Base-by-base conservation (phyloP, 1,140 invertebrate species). In the Prorops nasuta region DNA sequence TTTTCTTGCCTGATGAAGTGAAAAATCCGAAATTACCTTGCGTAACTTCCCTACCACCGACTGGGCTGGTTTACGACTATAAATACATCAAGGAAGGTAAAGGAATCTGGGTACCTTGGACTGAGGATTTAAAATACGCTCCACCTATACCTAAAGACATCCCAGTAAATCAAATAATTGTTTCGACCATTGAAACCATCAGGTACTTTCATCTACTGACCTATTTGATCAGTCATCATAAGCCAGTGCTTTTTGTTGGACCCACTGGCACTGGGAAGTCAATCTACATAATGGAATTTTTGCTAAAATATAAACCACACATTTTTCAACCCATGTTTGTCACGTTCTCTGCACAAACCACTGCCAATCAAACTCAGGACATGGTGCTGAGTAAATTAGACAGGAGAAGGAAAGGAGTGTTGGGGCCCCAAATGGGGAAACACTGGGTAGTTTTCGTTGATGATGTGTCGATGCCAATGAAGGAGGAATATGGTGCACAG, bases 361-460 rank as follows among this genome's bases (percentile, higher is more conserved):
- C 89, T 16, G 92, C 94, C n/a, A 95, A 93, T 79, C 90, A 94
- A 73, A 94, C 92, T 0, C 95, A 98, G 78, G 92, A 96, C 67
- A 94, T 96, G 36, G 93, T 98, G 42, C 97, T 98, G 92, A 88
- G 86, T 19, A 97, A 96, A 76, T 76, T 98, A 57, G 93, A 96
- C 67, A 96, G 95, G 72, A 80, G 94, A 49, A 83, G 88, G 52
- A 97, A 97, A 82, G 94, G 83, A 15, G 18, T 62, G 0, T 58
- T 51, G 9, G 56, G 56, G 0, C 56, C 63, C 0, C 53, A 56
- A 2, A 50, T 46, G 1, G 60, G 57, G 0, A 60, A 60, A 44
- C 31, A 63, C 1, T 64, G 87, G 78, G 87, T 97, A 6, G 84
- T 96, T 31, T 98, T 98, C 75, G 90, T 98, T 2, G 95, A 98